Conservation (phyloP, 2,888 invertebrate species). For the Apocheima hispidaria region DNA sequence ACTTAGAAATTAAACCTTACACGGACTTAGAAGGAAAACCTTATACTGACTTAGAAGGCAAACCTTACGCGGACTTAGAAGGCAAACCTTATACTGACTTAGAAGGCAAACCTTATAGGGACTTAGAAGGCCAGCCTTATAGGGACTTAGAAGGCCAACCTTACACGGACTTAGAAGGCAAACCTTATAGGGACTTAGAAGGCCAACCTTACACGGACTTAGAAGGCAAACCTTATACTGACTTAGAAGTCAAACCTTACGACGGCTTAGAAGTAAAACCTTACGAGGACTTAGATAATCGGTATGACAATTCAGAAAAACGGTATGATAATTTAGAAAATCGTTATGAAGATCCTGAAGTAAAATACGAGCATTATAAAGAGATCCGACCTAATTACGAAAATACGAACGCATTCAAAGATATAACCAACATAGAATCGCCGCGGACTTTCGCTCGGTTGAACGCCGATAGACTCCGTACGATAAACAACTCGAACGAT, state of each 20-base stretch:
- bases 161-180: constrained; percentile 27
- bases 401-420: constrained; percentile 53
- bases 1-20: constrained; percentile 27
- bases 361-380: constrained; percentile 36
- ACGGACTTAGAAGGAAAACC: constrained; percentile 17
- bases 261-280: constrained; percentile 15
- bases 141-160: constrained; percentile 18
- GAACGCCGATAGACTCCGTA: constrained; percentile 77
- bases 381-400: constrained; percentile 42
- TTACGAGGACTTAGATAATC: constrained; percentile 36
- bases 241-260: constrained; percentile 23
- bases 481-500: constrained; percentile 70
- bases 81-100: constrained; percentile 18
- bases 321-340: constrained; percentile 26
- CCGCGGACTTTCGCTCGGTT: constrained; percentile 74
- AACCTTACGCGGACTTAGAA: constrained; percentile 26
- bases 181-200: constrained; percentile 23
- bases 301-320: constrained; percentile 15
- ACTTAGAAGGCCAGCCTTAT: constrained; percentile 27
- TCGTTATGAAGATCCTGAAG: constrained; percentile 26
- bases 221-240: too few relatives aligned
- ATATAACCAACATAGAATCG: constrained; percentile 74
- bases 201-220: constrained; percentile 20
- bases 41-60: constrained; percentile 26
- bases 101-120: constrained; percentile 2